A percentile compares a stretch with the other conserved stretches of the same genome.
Conservation (phyloP, 1,140 invertebrate genomes). For the Trichonephila inaurata region DNA sequence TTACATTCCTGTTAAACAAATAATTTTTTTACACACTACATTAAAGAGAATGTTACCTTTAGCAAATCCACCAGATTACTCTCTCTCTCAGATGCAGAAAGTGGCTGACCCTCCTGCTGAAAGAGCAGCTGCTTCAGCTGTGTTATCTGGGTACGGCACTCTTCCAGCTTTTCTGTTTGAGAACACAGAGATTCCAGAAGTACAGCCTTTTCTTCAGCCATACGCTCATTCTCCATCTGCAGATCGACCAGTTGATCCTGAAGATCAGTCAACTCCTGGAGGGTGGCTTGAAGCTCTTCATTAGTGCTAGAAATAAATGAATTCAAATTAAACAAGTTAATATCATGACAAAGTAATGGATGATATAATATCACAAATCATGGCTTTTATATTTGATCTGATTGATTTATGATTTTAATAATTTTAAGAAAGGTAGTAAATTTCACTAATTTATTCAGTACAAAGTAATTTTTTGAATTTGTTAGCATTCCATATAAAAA, state of each 20-base stretch:
- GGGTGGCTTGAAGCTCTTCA: conserved; percentile 95
- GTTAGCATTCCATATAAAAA: no score
- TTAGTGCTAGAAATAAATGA: conserved; percentile 86
- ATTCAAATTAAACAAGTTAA: not conserved
- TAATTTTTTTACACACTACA: not conserved
- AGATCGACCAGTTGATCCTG: conserved; percentile 91
- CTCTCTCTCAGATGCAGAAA: conserved; percentile 87
- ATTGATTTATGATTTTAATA: no score
- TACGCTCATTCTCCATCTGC: conserved; percentile 91
- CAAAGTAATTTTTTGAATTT: not conserved
- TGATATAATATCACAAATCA: no score
- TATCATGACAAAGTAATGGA: no score
- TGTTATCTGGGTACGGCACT: conserved; percentile 82
- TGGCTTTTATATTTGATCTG: no score
- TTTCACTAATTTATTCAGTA: not conserved
- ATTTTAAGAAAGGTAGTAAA: not conserved
- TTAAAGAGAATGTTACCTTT: conserved; percentile 83
- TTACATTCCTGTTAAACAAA: no score
- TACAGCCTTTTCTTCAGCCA: conserved; percentile 93
- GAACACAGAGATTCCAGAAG: conserved; percentile 93
- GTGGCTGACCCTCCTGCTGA: conserved; percentile 78
- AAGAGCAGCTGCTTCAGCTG: conserved; percentile 80
- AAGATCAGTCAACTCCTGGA: conserved; percentile 94
- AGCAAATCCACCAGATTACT: conserved; percentile 91
- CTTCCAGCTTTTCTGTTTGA: conserved; percentile 94